A percentile compares a stretch with the other conserved stretches of the same genome.
phyloP scores from a whole-genome alignment of 37 sponge, comb jelly and placozoan species.

The Oopsacas minuta region DNA sequence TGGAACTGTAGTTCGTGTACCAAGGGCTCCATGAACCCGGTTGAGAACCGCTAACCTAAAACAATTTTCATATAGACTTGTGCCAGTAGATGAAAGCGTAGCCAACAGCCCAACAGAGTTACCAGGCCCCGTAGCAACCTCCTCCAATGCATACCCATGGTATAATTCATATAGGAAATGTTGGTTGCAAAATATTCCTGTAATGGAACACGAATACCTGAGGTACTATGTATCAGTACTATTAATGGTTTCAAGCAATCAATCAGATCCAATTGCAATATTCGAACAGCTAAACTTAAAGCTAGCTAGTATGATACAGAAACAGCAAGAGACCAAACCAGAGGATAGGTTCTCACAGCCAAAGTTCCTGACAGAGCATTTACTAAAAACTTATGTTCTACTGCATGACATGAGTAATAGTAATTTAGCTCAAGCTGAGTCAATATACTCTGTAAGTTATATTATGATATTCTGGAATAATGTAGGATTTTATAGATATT shows the following conservation, averaged over 20 bases:
- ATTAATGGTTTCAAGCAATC: constrained; percentile 48
- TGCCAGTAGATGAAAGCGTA: neutral
- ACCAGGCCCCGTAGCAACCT: neutral
- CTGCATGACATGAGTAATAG: neutral
- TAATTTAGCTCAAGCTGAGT: neutral
- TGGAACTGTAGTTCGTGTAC: too few species aligned
- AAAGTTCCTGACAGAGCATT: neutral
- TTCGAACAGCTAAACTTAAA: constrained; percentile 34
- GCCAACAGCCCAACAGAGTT: neutral
- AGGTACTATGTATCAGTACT: constrained; percentile 55
- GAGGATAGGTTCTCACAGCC: neutral
- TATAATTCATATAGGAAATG: constrained; percentile 65
- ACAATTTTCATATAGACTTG: constrained; percentile 11
- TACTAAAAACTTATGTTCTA: neutral
- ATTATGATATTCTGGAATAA: too few species aligned
- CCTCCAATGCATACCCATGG: constrained; percentile 41
- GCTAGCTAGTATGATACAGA: constrained; percentile 21
- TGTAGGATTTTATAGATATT: too few species aligned
- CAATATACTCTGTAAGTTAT: neutral
- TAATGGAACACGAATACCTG: constrained; percentile 50
- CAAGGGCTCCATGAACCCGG: too few species aligned
- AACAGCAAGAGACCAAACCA: constrained; percentile 4
- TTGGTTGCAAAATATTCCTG: constrained; percentile 51
- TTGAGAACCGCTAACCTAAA: too few species aligned
- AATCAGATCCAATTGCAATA: constrained; percentile 40